Conservation (phyloP, 2,888 invertebrate genomes). For the Lomographa bimaculata region DNA sequence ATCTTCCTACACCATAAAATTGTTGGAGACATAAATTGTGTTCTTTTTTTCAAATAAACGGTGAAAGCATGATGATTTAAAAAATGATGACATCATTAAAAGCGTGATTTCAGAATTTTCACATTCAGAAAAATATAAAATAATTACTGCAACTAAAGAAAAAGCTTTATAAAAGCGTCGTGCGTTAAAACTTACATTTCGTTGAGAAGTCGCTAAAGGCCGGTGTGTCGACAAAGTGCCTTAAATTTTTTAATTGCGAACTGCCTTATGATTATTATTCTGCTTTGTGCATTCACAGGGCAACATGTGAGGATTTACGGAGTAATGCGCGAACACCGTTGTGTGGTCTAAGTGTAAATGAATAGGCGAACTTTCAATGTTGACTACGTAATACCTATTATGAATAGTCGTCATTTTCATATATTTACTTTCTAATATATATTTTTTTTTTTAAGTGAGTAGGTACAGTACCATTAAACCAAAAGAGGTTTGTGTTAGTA, state of each 20-base stretch:
- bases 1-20: slow-evolving; percentile 14
- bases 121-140: slow-evolving; percentile 19
- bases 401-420: too few species aligned
- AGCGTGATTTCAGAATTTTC: slow-evolving; percentile 26
- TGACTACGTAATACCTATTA: too few species aligned
- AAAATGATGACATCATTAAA: slow-evolving; percentile 39
- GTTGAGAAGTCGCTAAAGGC: slow-evolving; percentile 54
- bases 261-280: slow-evolving; percentile 77
- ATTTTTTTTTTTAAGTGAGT: too few species aligned
- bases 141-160: slow-evolving; percentile 32
- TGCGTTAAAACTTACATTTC: slow-evolving; percentile 49
- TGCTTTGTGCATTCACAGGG: slow-evolving; percentile 77
- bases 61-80: slow-evolving; percentile 19
- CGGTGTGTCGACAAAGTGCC: slow-evolving; percentile 69
- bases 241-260: slow-evolving; percentile 81
- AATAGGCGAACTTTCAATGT: slow-evolving; percentile 12
- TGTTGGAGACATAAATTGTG: slow-evolving; percentile 17
- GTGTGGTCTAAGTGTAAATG: slow-evolving; percentile 30
- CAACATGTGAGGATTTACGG: slow-evolving; percentile 63
- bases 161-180: slow-evolving; percentile 40
- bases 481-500: too few species aligned
- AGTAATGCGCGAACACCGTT: slow-evolving; percentile 52
- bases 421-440: too few species aligned
- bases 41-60: slow-evolving; percentile 19
- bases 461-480: too few species aligned